phyloP scores from a whole-genome alignment of 1,140 invertebrate genomes.

The Piezodorus guildinii region DNA sequence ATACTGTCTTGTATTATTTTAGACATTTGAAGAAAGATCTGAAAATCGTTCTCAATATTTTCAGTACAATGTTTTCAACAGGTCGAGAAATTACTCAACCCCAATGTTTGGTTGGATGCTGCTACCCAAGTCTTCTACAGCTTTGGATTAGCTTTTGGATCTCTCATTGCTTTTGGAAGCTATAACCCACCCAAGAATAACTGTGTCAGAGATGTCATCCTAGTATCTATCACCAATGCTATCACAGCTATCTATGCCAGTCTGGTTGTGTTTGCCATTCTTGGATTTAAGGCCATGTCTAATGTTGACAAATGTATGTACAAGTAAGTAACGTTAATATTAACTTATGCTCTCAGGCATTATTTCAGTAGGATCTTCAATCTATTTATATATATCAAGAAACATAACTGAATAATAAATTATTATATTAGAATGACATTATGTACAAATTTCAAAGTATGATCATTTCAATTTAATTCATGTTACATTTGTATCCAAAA shows the following conservation, averaged over 20 bases:
- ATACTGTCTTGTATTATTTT: too few species aligned
- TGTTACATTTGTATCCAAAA: too few species aligned
- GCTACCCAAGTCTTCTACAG: constrained; percentile 94
- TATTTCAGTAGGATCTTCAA: too few species aligned
- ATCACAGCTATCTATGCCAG: constrained; percentile 88
- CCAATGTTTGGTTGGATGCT: constrained; percentile 84
- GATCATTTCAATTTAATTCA: too few species aligned
- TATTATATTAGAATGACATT: too few species aligned
- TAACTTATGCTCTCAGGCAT: too few species aligned
- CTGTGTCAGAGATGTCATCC: constrained; percentile 76
- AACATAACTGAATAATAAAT: too few species aligned
- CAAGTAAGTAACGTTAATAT: constrained; percentile 43
- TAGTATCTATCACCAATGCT: constrained; percentile 82
- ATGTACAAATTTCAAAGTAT: too few species aligned
- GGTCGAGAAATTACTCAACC: constrained; percentile 66
- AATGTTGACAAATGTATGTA: constrained; percentile 67
- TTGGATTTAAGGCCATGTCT: constrained; percentile 73
- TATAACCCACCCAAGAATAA: constrained; percentile 86
- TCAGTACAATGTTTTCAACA: constrained; percentile 31
- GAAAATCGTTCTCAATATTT: not conserved
- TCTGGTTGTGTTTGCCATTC: constrained; percentile 78
- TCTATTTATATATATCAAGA: too few species aligned
- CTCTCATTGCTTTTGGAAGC: constrained; percentile 79
- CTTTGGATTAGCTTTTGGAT: constrained; percentile 85
- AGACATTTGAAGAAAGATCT: too few species aligned